These are phyloP conservation scores for Heliangelus exortis DNA, from an alignment of 2,797 vertebrate genomes.

Conservation along the genomic window DNA sequence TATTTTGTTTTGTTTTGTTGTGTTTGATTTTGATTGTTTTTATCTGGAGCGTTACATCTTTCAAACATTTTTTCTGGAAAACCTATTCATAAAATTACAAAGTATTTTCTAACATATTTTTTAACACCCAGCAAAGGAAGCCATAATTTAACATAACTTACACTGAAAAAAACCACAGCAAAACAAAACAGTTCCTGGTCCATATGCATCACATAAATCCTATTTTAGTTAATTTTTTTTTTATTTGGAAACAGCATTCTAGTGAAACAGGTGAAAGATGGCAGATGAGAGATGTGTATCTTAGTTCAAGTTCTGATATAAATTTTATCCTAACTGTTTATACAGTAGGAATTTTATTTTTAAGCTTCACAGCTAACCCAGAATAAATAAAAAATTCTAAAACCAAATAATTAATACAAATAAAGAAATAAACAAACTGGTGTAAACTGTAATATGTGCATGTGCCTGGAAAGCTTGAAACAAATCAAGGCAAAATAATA, in stretches of 20 bases:
- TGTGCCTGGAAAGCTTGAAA: neutral
- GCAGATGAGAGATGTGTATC: neutral
- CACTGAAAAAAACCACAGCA: fast-evolving
- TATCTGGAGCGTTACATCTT: fast-evolving
- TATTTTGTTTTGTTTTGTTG: neutral
- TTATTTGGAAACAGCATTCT: neutral
- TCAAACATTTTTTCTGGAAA: neutral
- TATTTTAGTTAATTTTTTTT: neutral
- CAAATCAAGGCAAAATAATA: neutral
- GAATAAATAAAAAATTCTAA: neutral
- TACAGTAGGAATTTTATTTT: neutral
- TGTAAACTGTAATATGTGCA: neutral
- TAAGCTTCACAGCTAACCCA: neutral
- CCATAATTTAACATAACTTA: neutral
- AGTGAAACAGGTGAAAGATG: neutral
- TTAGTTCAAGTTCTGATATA: neutral
- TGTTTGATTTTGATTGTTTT: neutral
- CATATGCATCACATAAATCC: neutral
- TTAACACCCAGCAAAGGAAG: neutral
- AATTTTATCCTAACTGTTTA: neutral
- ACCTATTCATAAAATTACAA: neutral
- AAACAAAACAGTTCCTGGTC: neutral
- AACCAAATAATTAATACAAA: neutral
- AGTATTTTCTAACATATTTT: neutral
- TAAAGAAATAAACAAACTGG: neutral